phyloP scores from a whole-genome alignment of 2,888 invertebrate genomes.

The Pimpla rufipes region DNA sequence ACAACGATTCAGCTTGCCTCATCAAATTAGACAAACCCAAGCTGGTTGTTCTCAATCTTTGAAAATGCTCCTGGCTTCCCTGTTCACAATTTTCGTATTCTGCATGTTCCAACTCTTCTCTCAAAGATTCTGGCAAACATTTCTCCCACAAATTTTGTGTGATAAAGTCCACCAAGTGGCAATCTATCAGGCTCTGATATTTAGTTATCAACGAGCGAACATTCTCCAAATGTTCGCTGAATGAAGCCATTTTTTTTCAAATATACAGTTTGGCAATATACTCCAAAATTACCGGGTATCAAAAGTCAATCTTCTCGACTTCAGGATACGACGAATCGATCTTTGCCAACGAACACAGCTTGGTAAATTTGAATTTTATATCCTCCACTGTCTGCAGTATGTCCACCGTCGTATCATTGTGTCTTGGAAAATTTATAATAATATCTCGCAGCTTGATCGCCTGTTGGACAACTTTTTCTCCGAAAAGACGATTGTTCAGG shows the following conservation, averaged over 20 bases:
- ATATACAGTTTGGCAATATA: not conserved
- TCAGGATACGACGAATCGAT: conserved; percentile 87
- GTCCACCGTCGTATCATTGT: conserved; percentile 89
- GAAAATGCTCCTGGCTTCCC: conserved; percentile 7
- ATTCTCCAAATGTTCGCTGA: conserved; percentile 80
- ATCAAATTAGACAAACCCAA: conserved; percentile 73
- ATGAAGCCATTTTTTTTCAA: conserved; percentile 73
- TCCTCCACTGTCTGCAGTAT: conserved; percentile 88
- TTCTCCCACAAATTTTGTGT: conserved; percentile 89
- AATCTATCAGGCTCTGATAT: conserved; percentile 89
- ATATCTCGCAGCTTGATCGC: conserved; percentile 87
- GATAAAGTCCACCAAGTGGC: conserved; percentile 92
- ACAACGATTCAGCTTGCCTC: conserved; percentile 74
- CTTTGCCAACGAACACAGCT: conserved; percentile 89
- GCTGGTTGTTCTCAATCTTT: conserved; percentile 4
- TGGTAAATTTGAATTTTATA: conserved; percentile 90
- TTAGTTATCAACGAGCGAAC: conserved; percentile 88
- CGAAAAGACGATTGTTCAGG: conserved; percentile 77
- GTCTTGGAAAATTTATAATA: conserved; percentile 89
- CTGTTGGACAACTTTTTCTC: conserved; percentile 87
- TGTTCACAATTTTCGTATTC: conserved; percentile 6
- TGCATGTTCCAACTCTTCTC: conserved; percentile 85
- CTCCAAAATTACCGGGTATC: conserved; percentile 71
- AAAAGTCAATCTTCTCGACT: conserved; percentile 88
- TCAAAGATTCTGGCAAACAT: conserved; percentile 87